These are phyloP conservation scores for Stenolophus ochropezus DNA, from an alignment of 2,888 invertebrate species.

Conservation along the genomic window DNA sequence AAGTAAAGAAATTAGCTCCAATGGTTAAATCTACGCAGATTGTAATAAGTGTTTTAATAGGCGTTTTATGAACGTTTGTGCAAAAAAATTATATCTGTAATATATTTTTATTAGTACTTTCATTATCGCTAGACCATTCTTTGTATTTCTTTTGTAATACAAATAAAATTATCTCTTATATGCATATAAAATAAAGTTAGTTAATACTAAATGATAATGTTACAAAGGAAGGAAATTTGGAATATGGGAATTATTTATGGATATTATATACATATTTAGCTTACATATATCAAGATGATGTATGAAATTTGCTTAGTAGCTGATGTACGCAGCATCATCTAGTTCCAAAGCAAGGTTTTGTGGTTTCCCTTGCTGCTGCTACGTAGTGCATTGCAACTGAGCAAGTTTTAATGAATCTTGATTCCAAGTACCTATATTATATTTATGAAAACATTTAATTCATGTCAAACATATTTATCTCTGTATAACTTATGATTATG, in stretches of 20 bases:
- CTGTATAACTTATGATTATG: constrained; percentile 59
- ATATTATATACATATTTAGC: constrained; percentile 52
- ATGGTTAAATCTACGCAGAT: constrained; percentile 35
- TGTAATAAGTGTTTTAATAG: constrained; percentile 50
- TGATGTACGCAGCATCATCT: constrained; percentile 44
- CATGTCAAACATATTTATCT: constrained; percentile 59
- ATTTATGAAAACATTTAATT: constrained; percentile 56
- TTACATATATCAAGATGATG: constrained; percentile 50
- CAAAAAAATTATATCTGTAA: constrained; percentile 55
- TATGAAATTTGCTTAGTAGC: constrained; percentile 52
- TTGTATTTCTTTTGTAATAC: constrained; percentile 47
- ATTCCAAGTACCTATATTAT: constrained; percentile 51
- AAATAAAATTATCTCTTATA: constrained; percentile 47
- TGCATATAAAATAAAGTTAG: constrained; percentile 46
- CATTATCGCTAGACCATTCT: constrained; percentile 53
- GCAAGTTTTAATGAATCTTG: constrained; percentile 50
- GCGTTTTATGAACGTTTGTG: constrained; percentile 54
- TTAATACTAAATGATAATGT: constrained; percentile 40
- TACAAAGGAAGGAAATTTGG: constrained; percentile 44
- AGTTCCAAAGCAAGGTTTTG: constrained; percentile 50
- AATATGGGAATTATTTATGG: constrained; percentile 57
- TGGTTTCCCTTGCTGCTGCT: constrained; percentile 54
- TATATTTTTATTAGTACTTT: constrained; percentile 57
- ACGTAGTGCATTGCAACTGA: constrained; percentile 43
- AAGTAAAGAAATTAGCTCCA: constrained; percentile 51